Evolutionary conservation across 2,888 invertebrate genomes (phyloP), one percentile per base, ranked within the genome.

Genomic region (Eudemis profundana): DNA sequence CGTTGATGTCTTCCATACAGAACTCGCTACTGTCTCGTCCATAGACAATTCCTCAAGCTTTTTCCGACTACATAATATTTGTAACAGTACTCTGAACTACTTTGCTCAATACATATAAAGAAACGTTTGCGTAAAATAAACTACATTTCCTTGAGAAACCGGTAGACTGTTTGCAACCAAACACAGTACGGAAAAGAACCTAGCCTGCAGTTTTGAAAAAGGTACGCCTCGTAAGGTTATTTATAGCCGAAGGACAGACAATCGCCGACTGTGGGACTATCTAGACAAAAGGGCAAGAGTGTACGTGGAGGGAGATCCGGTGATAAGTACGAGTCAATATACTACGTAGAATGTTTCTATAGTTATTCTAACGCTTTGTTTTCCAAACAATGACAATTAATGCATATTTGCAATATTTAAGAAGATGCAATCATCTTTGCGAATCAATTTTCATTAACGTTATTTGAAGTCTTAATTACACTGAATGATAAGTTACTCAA

Each of bases 231-330:
- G 72, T 76, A 77, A 79, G 78, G 81, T 78, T 89, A 87, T 87
- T 89, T 86, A 86, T 85, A 84, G 71, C 69, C 61, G 88, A 91
- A 91, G 91, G 90, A 89, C 90, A 84, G 69, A 88, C 90, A 90
- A 87, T 90, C 91, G 79, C 90, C 77, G 76, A 74, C 74, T 57
- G 53, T 53, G 59, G 51, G 59, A 51, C 19, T 47, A 15, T 46
- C 27, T 23, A 65, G 53, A 65, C 60, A 60, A 65, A 64, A 65
- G 59, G 64, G 59, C 65, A 38, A 27, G 10, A n/a, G n/a, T 17
- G 33, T 46, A 17, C 51, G 12, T 21, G 21, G 12, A 2, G 8
- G 42, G 51, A 61, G 38, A 38, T 53, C 49, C 27, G 10, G 40
- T 27, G 33, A 57, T 57, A 57, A 15, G 10, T 46, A 21, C 36